Conservation (phyloP, 2,113 vertebrate genomes). For the Mesoclemmys tuberculata region DNA sequence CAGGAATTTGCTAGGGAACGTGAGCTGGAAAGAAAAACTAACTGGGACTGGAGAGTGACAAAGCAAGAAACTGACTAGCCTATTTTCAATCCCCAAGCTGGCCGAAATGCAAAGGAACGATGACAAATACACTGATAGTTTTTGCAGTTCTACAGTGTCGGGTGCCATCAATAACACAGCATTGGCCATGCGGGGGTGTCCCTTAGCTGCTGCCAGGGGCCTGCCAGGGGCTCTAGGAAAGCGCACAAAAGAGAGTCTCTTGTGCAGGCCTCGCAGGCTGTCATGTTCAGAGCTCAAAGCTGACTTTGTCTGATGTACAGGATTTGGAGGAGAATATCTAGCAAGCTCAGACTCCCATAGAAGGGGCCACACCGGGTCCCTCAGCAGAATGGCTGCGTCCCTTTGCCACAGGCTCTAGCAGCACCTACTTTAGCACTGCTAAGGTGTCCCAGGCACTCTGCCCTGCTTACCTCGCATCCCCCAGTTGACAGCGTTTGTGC, state of each 20-base stretch:
- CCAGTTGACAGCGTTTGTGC: constrained; percentile 93
- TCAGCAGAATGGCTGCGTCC: not conserved
- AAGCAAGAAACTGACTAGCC: not conserved
- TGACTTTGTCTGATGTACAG: not conserved
- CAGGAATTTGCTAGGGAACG: not conserved
- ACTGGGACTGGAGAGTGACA: not conserved
- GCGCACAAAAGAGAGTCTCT: not conserved
- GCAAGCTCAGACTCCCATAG: not conserved
- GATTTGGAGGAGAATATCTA: not conserved
- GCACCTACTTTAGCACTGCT: not conserved
- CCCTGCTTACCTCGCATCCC: constrained; percentile 89
- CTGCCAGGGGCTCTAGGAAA: not conserved
- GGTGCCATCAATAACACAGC: not conserved
- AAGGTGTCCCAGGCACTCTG: not conserved
- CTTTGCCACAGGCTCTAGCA: fast-evolving
- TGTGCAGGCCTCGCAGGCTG: not conserved
- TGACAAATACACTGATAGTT: not conserved
- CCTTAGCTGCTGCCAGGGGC: not conserved
- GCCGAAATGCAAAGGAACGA: not conserved
- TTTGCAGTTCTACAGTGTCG: not conserved
- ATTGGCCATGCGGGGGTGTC: not conserved
- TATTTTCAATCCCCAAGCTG: not conserved
- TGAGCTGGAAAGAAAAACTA: not conserved
- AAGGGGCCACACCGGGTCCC: not conserved
- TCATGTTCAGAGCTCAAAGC: not conserved